These are phyloP conservation scores for Cydia strobilella DNA, from an alignment of 1,140 invertebrate genomes.

Conservation along the genomic window DNA sequence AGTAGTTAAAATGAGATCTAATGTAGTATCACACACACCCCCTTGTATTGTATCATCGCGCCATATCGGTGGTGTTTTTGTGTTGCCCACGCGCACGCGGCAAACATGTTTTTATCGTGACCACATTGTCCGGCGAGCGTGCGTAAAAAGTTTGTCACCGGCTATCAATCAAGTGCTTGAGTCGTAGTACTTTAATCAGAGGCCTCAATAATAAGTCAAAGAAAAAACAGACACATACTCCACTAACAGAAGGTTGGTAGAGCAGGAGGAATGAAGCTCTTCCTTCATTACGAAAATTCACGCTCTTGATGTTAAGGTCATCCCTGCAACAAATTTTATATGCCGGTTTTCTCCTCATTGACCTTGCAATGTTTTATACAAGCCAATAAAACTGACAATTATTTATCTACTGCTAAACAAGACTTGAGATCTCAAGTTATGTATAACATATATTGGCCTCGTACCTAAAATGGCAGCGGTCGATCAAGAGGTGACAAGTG, in stretches of 20 bases:
- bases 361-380: no score
- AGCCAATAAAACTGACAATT: background rate
- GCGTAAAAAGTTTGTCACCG: conserved; percentile 1
- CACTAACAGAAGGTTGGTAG: no score
- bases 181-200: background rate
- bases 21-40: conserved; percentile 1
- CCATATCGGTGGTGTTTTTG: conserved; percentile 36
- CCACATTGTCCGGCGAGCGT: conserved; percentile 6
- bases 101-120: conserved; percentile 34
- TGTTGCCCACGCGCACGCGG: conserved; percentile 5
- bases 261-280: no score
- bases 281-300: no score
- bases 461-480: background rate
- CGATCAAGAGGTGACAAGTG: background rate
- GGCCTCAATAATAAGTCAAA: background rate
- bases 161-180: conserved; percentile 1
- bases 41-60: conserved; percentile 34
- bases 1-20: background rate
- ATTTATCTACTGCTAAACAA: background rate
- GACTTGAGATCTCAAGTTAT: background rate
- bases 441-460: background rate
- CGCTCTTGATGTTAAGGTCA: no score
- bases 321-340: no score
- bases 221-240: no score
- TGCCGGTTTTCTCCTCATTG: no score